Evolutionary conservation across 2,113 vertebrate species (phyloP), one percentile per base, ranked within the genome.

Genomic region (Tringa solitaria): DNA sequence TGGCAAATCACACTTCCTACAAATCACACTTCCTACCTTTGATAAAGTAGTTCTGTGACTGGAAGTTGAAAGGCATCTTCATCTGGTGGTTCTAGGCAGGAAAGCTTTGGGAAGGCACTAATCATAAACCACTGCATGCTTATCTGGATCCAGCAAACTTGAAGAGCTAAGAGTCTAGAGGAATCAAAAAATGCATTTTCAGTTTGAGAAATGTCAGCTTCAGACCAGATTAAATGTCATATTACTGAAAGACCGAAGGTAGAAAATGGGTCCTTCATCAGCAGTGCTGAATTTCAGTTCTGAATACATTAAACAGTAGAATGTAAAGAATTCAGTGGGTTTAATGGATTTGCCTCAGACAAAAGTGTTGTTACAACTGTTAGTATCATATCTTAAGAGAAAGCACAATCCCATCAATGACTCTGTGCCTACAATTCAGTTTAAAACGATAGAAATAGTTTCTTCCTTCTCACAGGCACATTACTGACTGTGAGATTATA

Each of bases 401-500:
- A 92, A 78, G 27, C 45, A 37, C 56, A 53, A 24, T 41, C 64
- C 76, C 14, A 2, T 75, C 76, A 67, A 74, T 80, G 37, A 50
- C 35, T 12, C 56, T 76, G 21, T 74, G 83, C 59, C 90, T 69
- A 65, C 59, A 54, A 20, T 48, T 91, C 84, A 74, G 45, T 87
- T 95, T 67, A 54, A 91, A 95, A 79, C 1, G 19, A 84, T 6
- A 56, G 73, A 77, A 94, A 93, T 57, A 78, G 81, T 59, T 92
- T 89, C 93, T 79, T 96, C 84, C 91, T 95, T 89, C 94, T 89
- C 84, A 50, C 77, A 87, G 89, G 70, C 96, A 94, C 93, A 87
- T 89, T 80, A 83, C 69, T 90, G 95, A 82, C 96, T 94, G 89
- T 83, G 91, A 85, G 84, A 95, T 93, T 97, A 96, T 94, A 70